Evolutionary conservation across 2,888 invertebrate species (phyloP).

Genomic region (Ceramica pisi): DNA sequence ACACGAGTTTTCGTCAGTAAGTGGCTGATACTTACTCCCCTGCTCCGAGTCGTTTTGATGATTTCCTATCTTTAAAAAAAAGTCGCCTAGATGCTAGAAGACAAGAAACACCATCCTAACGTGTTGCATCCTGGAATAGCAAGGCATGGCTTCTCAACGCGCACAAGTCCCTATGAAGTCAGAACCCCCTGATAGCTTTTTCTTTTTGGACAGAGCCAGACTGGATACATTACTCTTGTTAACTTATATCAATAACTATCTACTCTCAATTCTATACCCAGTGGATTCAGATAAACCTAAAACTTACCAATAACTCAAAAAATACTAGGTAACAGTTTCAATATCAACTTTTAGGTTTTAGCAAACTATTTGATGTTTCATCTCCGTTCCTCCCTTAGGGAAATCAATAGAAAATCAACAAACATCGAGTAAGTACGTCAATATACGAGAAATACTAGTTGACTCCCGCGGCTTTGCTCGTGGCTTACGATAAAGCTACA

Average conservation of each 20-base stretch:
- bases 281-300: conserved; percentile 9
- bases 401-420: conserved; percentile 31
- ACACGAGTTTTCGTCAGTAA: no score
- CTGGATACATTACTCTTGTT: not conserved
- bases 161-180: no score
- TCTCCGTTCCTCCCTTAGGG: conserved; percentile 29
- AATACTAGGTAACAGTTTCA: conserved; percentile 6
- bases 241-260: not conserved
- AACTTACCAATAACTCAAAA: conserved; percentile 26
- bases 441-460: not conserved
- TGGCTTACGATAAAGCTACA: no score
- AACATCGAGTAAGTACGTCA: conserved; percentile 2
- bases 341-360: conserved; percentile 26
- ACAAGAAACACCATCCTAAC: no score
- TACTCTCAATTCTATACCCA: conserved; percentile 15
- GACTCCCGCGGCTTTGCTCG: not conserved
- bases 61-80: no score
- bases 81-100: no score
- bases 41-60: no score
- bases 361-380: conserved; percentile 25
- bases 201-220: no score
- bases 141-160: no score
- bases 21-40: no score
- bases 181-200: no score
- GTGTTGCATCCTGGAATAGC: no score